phyloP scores from a whole-genome alignment of 2,888 invertebrate species.

The Lordiphosa andalusiaca region DNA sequence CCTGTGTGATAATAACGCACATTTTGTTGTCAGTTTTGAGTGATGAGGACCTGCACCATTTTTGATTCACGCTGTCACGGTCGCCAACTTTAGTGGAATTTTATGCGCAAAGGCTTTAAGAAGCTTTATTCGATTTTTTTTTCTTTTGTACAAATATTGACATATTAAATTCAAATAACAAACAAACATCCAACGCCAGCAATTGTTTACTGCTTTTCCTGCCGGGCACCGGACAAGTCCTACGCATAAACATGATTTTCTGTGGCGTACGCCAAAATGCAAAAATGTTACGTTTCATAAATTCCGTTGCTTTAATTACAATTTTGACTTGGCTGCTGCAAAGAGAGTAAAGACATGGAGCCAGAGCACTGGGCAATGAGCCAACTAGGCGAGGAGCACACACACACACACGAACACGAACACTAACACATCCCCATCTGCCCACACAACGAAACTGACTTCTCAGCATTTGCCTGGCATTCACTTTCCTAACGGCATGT shows the following conservation, averaged over 20 bases:
- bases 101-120: too few relatives aligned
- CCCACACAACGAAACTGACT: slow-evolving; percentile 31
- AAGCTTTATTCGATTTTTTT: too few relatives aligned
- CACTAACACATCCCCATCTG: slow-evolving; percentile 6
- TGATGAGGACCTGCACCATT: too few relatives aligned
- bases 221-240: too few relatives aligned
- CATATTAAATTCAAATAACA: too few relatives aligned
- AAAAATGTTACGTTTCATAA: slow-evolving; percentile 72
- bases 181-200: too few relatives aligned
- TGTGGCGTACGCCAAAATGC: slow-evolving; percentile 30
- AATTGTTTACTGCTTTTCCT: too few relatives aligned
- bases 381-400: slow-evolving; percentile 29
- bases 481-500: slow-evolving; percentile 69
- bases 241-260: slow-evolving; percentile 13
- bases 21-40: too few relatives aligned
- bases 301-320: slow-evolving; percentile 73
- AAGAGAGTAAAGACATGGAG: slow-evolving; percentile 15
- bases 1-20: too few relatives aligned
- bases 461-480: slow-evolving; percentile 51
- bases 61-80: too few relatives aligned
- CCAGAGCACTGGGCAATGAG: slow-evolving; percentile 34
- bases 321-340: slow-evolving; percentile 62
- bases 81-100: not conserved
- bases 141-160: too few relatives aligned
- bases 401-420: slow-evolving; percentile 8